A percentile compares a stretch with the other conserved stretches of the same genome.
phyloP scores from a whole-genome alignment of 2,888 invertebrate genomes.

The Antheraea yamamai region DNA sequence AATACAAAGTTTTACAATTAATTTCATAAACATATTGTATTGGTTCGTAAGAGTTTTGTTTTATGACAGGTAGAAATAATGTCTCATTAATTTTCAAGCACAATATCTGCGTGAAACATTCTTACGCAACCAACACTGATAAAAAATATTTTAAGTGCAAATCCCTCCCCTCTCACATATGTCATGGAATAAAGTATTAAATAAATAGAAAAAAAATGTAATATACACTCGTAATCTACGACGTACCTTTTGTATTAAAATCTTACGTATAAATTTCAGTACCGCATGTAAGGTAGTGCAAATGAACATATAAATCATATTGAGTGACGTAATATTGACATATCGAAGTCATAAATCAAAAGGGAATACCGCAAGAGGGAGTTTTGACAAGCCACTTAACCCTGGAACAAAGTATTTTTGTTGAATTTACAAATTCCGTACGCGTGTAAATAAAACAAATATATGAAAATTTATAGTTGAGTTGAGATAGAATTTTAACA shows the following conservation, averaged over 20 bases:
- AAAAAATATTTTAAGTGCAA: no score
- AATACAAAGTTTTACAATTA: no score
- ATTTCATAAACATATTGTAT: no score
- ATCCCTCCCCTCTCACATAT: no score
- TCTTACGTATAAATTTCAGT: conserved; percentile 12
- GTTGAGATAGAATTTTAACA: background rate
- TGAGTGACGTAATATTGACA: conserved; percentile 76
- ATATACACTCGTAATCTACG: no score
- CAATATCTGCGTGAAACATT: no score
- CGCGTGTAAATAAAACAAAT: background rate
- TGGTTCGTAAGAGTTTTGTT: no score
- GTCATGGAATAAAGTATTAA: no score
- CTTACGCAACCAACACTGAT: no score
- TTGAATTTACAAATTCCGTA: conserved; percentile 18
- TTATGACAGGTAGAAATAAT: no score
- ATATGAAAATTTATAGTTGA: background rate
- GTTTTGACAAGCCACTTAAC: conserved; percentile 77
- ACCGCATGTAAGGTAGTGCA: conserved; percentile 49
- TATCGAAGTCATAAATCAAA: conserved; percentile 78
- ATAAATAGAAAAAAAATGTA: no score
- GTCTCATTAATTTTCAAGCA: no score
- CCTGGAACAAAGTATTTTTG: conserved; percentile 61
- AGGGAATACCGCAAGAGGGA: conserved; percentile 68
- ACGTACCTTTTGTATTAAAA: background rate
- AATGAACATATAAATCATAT: conserved; percentile 76